phyloP scores from a whole-genome alignment of 2,888 invertebrate species.

The Andrena marginata region DNA sequence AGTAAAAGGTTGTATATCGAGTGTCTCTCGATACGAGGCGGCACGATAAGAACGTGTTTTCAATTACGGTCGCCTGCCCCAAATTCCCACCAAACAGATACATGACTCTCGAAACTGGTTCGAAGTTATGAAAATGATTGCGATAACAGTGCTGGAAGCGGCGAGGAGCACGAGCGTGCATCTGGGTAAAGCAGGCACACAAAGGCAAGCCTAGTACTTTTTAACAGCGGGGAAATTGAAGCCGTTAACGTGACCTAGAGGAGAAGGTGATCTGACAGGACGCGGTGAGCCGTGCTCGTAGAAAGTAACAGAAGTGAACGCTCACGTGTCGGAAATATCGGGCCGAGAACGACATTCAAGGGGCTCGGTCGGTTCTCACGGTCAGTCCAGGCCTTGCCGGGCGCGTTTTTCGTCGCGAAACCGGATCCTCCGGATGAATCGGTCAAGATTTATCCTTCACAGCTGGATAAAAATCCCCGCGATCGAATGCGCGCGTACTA shows the following conservation, averaged over 20 bases:
- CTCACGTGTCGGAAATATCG: conserved; percentile 56
- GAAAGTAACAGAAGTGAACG: conserved; percentile 56
- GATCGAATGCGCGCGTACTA: conserved; percentile 28
- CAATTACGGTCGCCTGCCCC: conserved; percentile 2
- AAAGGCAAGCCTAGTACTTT: background rate
- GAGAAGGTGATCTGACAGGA: conserved; percentile 26
- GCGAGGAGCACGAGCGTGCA: background rate
- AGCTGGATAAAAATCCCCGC: conserved; percentile 2
- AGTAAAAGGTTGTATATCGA: background rate
- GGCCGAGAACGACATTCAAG: conserved; percentile 32
- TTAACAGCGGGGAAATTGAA: background rate
- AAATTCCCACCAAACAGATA: conserved; percentile 1
- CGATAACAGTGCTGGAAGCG: background rate
- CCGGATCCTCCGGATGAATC: background rate
- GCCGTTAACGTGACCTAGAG: background rate
- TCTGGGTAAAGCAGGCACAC: no score
- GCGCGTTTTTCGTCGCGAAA: background rate
- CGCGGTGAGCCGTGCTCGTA: background rate
- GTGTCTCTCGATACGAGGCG: background rate
- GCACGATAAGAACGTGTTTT: background rate
- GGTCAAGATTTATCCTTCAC: background rate
- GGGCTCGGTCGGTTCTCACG: background rate
- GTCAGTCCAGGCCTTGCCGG: background rate
- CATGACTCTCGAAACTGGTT: background rate
- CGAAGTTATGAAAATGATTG: background rate